Base-by-base conservation (phyloP, 2,113 vertebrate genomes). In the Nannobrachium achirus region DNA sequence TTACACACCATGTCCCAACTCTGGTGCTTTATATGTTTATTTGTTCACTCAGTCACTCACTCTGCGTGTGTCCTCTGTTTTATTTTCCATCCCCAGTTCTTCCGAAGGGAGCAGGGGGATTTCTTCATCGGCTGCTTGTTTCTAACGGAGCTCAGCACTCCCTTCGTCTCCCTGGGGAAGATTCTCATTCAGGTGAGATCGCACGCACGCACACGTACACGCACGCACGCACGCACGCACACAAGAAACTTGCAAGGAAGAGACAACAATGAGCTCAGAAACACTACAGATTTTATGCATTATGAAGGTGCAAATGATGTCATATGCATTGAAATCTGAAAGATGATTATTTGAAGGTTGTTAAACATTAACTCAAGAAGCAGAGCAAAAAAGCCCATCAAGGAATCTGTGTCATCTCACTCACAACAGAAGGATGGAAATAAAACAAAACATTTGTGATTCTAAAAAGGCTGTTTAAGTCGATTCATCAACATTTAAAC, bases 91-190 rank as follows among this genome's bases (percentile, higher is more conserved):
- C 69, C 66, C 25, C 92, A 99, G 98, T 94, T 93, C 73, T 92
- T 95, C 76, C 93, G 97, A 76, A 93, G 93, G 58, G 94, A 95
- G 16, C 93, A 94, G 69, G 98, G 98, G 1, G 97, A 99, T 77
- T 99, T 96, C 92, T 98, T 98, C 1, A 93, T 99, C 1, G 98
- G 98, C 82, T 98, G 97, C 83, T 94, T 99, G 86, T 97, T 96
- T 86, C 93, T 87, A 1, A 98, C 98, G 13, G 98, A 99, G 91
- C 89, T 99, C 91, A 99, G 98, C 92, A 99, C 98, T 0, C 97
- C 98, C 1, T 99, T 99, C 1, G 97, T 99, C n/a, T 99, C 96
- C 0, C 85, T 99, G 86, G 97, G 96, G 82, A 98, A 96, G 90
- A 93, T 98, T 80, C 93, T 99, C 70, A 95, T 98, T 89, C 96